Base-by-base conservation (phyloP, 2,888 invertebrate genomes). In the Trichopoda pennipes region DNA sequence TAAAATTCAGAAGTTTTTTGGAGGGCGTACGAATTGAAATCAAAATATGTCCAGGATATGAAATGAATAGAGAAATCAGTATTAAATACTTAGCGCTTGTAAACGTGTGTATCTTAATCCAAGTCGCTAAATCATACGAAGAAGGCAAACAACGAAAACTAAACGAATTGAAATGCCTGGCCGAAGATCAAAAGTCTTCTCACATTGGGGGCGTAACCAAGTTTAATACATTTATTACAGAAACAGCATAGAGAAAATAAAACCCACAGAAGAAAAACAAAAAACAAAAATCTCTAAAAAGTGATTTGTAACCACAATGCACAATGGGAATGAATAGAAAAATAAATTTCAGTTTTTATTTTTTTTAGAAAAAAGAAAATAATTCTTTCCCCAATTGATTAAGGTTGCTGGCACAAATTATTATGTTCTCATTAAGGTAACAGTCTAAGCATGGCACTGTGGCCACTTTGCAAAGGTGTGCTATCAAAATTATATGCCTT, bases 221-320 rank as follows among this genome's bases (percentile, higher is more conserved):
- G 86, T 87, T 89, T 88, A 87, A 88, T 88, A 87, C 87, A 88
- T 89, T 88, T 88, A 88, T 88, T 87, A 88, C 87, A 87, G 86
- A 63, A 76, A 75, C 72, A 74, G 38, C 38, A 38, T 28, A 28
- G 28, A 28, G 12, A 38, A 38, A 38, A 38, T 32, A 32, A 32
- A 32, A 32, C n/a, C n/a, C n/a, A n/a, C n/a, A n/a, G n/a, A 32
- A 21, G 16, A 49, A 58, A 42, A 72, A 60, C 60, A 35, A 28
- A 44, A 44, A 16, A n/a, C n/a, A 44, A 28, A 19, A 58, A 42
- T n/a, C 0, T 28, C 4, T 55, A 14, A 38, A 7, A 23, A 56
- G 19, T 17, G 17, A 49, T 49, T 49, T 51, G 42, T 51, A 55
- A 17, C 12, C 19, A n/a, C n/a, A 69, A 4, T 32, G 75, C 75